phyloP scores from a whole-genome alignment of 1,140 invertebrate genomes.

The Eciton burchellii region DNA sequence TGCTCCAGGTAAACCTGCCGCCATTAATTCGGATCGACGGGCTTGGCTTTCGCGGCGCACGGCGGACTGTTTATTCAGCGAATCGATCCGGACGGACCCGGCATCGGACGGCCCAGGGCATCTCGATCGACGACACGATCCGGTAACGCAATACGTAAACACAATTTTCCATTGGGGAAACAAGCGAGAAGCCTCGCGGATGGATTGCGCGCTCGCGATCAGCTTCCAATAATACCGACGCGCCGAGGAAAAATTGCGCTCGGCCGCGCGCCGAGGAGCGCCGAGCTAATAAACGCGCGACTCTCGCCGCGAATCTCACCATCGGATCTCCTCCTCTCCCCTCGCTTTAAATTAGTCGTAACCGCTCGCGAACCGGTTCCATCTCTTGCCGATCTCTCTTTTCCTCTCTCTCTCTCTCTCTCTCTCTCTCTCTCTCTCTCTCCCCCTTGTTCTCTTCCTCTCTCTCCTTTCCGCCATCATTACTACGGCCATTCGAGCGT shows the following conservation, averaged over 20 bases:
- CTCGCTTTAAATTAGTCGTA: constrained; percentile 34
- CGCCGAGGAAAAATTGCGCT: constrained; percentile 21
- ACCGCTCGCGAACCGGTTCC: constrained; percentile 32
- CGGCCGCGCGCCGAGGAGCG: neutral
- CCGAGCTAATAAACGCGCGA: constrained; percentile 23
- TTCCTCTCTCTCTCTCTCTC: neutral
- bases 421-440: neutral
- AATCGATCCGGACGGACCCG: constrained; percentile 32
- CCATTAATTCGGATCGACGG: constrained; percentile 54
- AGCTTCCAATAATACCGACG: constrained; percentile 31
- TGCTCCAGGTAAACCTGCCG: constrained; percentile 34
- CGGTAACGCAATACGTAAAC: constrained; percentile 47
- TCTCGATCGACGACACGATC: constrained; percentile 52
- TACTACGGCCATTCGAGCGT: constrained; percentile 39
- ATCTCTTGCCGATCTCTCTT: too few species aligned
- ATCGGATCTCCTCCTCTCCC: neutral
- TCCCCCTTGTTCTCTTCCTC: neutral
- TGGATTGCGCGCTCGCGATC: constrained; percentile 8
- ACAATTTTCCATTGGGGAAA: constrained; percentile 45
- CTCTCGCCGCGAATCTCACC: neutral
- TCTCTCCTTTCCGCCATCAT: neutral
- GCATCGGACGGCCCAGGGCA: constrained; percentile 10
- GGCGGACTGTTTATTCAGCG: constrained; percentile 41
- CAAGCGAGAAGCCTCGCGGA: constrained; percentile 8
- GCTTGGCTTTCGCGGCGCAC: constrained; percentile 30